Base-by-base conservation (phyloP, 2,113 vertebrate species). In the Elaphurus davidianus region DNA sequence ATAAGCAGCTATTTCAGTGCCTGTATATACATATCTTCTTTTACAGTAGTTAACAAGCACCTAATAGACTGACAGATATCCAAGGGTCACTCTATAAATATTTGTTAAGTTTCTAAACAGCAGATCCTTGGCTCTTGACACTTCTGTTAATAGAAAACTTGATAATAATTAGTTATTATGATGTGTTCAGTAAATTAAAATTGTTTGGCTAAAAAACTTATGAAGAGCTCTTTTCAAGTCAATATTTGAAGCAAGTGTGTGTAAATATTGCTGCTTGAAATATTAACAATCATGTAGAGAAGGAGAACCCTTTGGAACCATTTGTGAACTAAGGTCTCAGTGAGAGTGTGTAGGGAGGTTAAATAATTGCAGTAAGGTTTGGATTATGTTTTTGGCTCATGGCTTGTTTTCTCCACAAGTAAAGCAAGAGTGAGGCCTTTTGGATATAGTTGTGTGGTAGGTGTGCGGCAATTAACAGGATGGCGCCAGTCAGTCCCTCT, bases 1-100 rank as follows among this genome's bases (percentile, higher is more conserved):
- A 50, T 67, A 93, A 96, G 76, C 54, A 71, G 64, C 78, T 96
- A 64, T 96, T 96, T 94, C 45, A 57, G 47, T 45, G 67, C 40
- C 40, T 30, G 6, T 82, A 21, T 30, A 93, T 36, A 60, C 64
- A 90, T 79, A 74, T 57, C 74, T 94, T 94, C 43, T 55, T 87
- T 55, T 33, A 55, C 21, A 52, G 28, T 89, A 78, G 82, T 79
- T 91, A 91, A 57, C 23, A 95, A 78, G 87, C 15, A 64, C 16
- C 25, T 84, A 84, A 81, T 9, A 96, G 79, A 87, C 92, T 87
- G 84, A 74, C 15, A 19, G 62, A 84, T 98, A 81, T 92, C 79
- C 19, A 79, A 59, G 25, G 30, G 15, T 67, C 4, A 82, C 11
- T n/a, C 10, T 88, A 36, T 86, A 81, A 91, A 71, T 59, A 45